phyloP scores from a whole-genome alignment of 2,113 vertebrate species.

The Amblyopsis rosae region DNA sequence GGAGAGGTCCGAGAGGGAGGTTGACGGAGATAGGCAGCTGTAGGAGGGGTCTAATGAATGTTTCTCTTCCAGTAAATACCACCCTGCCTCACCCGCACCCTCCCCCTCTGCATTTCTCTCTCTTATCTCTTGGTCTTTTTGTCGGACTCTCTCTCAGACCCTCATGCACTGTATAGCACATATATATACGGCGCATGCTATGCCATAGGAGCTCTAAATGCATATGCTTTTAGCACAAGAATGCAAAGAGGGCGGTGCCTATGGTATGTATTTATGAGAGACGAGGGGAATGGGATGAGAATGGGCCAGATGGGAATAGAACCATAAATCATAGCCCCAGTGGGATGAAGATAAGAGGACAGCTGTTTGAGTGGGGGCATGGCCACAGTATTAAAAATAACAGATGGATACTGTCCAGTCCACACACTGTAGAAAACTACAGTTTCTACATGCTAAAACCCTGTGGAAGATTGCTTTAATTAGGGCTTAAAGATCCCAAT shows the following conservation, averaged over 20 bases:
- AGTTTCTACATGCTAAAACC: constrained; percentile 17
- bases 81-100: not conserved
- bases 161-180: not conserved
- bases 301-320: no score
- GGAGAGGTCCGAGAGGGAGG: no score
- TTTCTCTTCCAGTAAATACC: constrained; percentile 42
- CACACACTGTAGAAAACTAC: not conserved
- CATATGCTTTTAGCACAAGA: no score
- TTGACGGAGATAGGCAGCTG: constrained; percentile 16
- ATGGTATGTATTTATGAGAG: no score
- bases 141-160: not conserved
- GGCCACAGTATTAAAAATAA: not conserved
- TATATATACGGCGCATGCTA: no score
- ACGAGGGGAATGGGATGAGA: no score
- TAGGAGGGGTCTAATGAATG: constrained; percentile 1
- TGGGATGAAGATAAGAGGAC: constrained; percentile 43
- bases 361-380: constrained; percentile 7
- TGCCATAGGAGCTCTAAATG: no score
- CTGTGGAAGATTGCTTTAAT: no score
- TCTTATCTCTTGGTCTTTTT: not conserved
- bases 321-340: constrained; percentile 59
- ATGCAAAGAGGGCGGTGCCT: no score
- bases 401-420: no score
- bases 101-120: not conserved
- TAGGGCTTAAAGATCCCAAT: no score